Base-by-base conservation (phyloP, 2,113 vertebrate genomes). In the Rhea pennata region DNA sequence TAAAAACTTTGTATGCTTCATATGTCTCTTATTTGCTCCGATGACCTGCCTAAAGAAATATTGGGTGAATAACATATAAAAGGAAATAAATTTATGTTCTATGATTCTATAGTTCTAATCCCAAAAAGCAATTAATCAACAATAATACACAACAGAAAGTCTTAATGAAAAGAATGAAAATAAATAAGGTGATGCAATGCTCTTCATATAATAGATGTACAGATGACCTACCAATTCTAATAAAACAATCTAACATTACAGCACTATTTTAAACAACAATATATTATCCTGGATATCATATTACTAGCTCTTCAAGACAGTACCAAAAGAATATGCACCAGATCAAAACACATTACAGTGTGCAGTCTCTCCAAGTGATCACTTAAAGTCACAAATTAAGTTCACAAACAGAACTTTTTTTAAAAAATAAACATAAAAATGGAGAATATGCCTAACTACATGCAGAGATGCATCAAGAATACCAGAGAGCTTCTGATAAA, bases 151-250 rank as follows among this genome's bases (percentile, higher is more conserved):
- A 76, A 39, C 36, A 79, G 10, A 58, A 88, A 73, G 13, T 1
- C 8, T 13, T n/a, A 39, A 42, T 9, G n/a, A 50, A 80, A 83
- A n/a, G 10, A 26, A 75, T n/a, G 10, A 20, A 67, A 85, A 61
- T 2, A 74, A 56, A 62, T 6, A 33, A 70, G 29, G 5, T 6
- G 0, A 29, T 14, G 15, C 27, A 12, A 31, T 3, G 12, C 20
- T 16, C 5, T 4, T 1, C 3, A 21, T 65, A 17, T 31, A 79
- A 42, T 3, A 4, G 0, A 2, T 7, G 17, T 10, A 61, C 22
- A 2, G 12, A 61, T 13, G 15, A 84, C 31, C 26, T 19, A 71
- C 10, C 26, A 22, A 42, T 36, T 53, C 36, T 58, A 76, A 48
- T 13, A 48, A 51, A 66, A 33, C 50, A 72, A 42, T 8, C 21